A percentile compares a stretch with the other conserved stretches of the same genome.
Conservation (phyloP, 2,797 vertebrate genomes). For the Helarctos malayanus region DNA sequence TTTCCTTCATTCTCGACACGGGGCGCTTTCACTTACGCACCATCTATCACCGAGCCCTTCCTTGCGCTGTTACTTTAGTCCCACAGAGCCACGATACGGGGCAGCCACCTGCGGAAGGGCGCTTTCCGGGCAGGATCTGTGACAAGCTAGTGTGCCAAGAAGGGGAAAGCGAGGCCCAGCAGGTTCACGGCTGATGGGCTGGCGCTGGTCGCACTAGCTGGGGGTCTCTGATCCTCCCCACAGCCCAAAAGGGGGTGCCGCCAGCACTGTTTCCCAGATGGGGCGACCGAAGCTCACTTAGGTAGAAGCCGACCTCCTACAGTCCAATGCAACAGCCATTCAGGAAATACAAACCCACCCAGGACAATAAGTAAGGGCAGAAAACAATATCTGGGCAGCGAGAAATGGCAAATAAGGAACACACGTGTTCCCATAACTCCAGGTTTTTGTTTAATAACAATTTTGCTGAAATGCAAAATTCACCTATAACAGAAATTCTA, state of each 20-base stretch:
- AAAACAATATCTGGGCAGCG: not conserved
- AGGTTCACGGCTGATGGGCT: not conserved
- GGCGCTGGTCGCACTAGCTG: not conserved
- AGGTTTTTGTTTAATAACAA: not conserved
- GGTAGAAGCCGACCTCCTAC: not conserved
- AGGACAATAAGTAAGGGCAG: not conserved
- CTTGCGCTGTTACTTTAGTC: not conserved
- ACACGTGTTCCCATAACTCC: not conserved
- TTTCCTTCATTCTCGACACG: not conserved
- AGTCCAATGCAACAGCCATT: not conserved
- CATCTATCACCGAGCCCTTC: too few relatives aligned
- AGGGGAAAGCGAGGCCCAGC: not conserved
- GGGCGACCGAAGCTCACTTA: not conserved
- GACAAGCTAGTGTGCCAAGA: not conserved
- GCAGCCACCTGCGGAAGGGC: not conserved
- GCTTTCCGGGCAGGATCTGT: not conserved
- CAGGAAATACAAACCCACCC: not conserved
- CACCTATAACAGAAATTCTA: not conserved
- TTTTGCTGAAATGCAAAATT: not conserved
- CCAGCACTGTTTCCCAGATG: not conserved
- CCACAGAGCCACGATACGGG: rapidly evolving
- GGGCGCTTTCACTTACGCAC: not conserved
- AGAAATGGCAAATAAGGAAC: not conserved
- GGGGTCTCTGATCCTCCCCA: too few relatives aligned
- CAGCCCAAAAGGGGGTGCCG: too few relatives aligned